These are phyloP conservation scores for Philopotamus ludificatus DNA, from an alignment of 1,140 invertebrate genomes.

Conservation along the genomic window DNA sequence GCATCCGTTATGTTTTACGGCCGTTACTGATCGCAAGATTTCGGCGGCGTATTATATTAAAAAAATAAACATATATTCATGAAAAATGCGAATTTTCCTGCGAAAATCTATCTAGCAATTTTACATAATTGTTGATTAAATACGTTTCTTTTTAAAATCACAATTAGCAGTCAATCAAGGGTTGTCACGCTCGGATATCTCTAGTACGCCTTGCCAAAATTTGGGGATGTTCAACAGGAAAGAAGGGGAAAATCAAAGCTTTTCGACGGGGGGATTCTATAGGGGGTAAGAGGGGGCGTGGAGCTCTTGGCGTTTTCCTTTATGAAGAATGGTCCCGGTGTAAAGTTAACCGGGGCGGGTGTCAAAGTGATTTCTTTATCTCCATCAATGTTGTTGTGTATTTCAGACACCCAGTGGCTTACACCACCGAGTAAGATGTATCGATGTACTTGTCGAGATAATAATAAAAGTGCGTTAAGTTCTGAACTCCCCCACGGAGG, in stretches of 20 bases:
- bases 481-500: neutral
- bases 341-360: constrained; percentile 28
- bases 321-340: constrained; percentile 25
- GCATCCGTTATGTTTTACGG: constrained; percentile 5
- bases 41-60: neutral
- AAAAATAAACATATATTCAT: too few species aligned
- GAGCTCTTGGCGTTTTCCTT: constrained; percentile 1
- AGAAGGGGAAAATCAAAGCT: neutral
- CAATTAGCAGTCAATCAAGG: too few species aligned
- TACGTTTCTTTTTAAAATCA: too few species aligned
- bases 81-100: neutral
- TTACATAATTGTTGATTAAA: too few species aligned
- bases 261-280: too few species aligned
- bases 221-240: neutral
- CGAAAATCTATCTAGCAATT: neutral
- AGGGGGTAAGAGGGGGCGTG: neutral
- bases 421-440: constrained; percentile 11
- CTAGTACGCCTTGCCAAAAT: neutral
- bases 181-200: neutral
- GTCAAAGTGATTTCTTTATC: constrained; percentile 35
- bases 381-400: constrained; percentile 23
- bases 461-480: constrained; percentile 13
- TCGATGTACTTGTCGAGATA: constrained; percentile 3
- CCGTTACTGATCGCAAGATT: neutral
- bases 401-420: constrained; percentile 2